Evolutionary conservation across 2,113 vertebrate genomes (phyloP).

Genomic region (Marcusenius ussheri): DNA sequence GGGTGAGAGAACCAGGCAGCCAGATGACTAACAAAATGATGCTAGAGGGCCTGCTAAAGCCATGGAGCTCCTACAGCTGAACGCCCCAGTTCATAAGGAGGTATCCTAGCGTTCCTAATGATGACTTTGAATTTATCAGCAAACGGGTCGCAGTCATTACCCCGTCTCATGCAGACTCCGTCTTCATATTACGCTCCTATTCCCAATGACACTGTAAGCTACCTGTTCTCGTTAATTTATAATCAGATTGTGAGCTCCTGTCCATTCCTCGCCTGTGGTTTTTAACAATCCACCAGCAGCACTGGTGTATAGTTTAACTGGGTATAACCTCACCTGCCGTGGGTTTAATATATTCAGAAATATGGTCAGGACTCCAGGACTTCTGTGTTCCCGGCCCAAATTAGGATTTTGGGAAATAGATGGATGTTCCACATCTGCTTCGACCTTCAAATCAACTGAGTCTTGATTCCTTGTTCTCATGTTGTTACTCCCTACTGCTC

Average conservation of each 20-base stretch:
- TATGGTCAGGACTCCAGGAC: not conserved
- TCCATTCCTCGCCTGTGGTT: not conserved
- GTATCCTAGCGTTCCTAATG: not conserved
- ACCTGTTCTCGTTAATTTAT: conserved; percentile 39
- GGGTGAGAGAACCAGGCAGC: not conserved
- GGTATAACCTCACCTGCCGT: not conserved
- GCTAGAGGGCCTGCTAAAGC: not conserved
- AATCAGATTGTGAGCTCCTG: conserved; percentile 18
- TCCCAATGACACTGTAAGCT: conserved; percentile 46
- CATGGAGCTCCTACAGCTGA: not conserved
- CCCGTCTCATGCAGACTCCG: conserved; percentile 9
- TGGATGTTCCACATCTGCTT: not conserved
- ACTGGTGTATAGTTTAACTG: not conserved
- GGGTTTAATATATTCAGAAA: not conserved
- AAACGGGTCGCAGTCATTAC: not conserved
- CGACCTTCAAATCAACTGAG: not conserved
- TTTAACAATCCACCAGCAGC: conserved; percentile 6
- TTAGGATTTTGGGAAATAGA: not conserved
- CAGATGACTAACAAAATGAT: not conserved
- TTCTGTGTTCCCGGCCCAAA: not conserved
- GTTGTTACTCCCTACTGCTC: not conserved
- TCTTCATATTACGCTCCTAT: conserved; percentile 40
- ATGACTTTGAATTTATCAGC: not conserved
- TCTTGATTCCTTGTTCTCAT: not conserved
- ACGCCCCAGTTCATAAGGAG: not conserved